Base-by-base conservation (phyloP, 2,797 vertebrate species). In the Gymnoscopelus microlampas region DNA sequence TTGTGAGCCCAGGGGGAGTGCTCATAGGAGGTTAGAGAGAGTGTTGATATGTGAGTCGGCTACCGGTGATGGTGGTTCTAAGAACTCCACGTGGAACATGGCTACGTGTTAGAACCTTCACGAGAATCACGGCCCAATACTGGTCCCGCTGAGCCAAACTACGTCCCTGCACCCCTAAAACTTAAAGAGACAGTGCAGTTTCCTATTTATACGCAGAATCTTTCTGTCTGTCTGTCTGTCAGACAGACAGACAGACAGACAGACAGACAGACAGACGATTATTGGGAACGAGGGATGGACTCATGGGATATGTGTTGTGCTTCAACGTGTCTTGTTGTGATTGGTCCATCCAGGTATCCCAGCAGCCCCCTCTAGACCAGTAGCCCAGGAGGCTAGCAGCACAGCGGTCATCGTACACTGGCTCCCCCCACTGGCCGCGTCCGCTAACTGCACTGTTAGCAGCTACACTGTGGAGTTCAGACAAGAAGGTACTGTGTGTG, bases 401-500 rank as follows among this genome's bases (percentile, higher is more conserved):
- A 95, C 96, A 0, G 95, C 95, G 0, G 97, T 99, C 79, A 95
- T 99, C 71, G 93, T 99, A 1, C 97, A 97, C 83, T 99, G 98
- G 98, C 90, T 96, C 0, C 96, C 98, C 3, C 96, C 96, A 7
- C 39, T 44, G 0, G 93, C 95, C 79, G 96, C 95, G 60, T 96
- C 97, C 0, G 95, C 96, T n/a, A 97, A 98, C 90, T 96, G 95
- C 75, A 92, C 95, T 3, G 96, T 98, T 80, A 97, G 96, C 67
- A 97, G 95, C 79, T 99, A 99, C 88, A 95, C 94, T 0, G 96
- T 99, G 83, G 98, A 99, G 89, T 98, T 96, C 91, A 93, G 96
- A 62, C 97, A 98, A 86, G 98, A 99, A 94, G 98, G 98, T 94
- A 73, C n/a, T 12, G 77, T 59, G 47, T 65, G 32, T 47, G 53